Conservation (phyloP, 2,888 invertebrate species). For the Platycheirus albimanus region DNA sequence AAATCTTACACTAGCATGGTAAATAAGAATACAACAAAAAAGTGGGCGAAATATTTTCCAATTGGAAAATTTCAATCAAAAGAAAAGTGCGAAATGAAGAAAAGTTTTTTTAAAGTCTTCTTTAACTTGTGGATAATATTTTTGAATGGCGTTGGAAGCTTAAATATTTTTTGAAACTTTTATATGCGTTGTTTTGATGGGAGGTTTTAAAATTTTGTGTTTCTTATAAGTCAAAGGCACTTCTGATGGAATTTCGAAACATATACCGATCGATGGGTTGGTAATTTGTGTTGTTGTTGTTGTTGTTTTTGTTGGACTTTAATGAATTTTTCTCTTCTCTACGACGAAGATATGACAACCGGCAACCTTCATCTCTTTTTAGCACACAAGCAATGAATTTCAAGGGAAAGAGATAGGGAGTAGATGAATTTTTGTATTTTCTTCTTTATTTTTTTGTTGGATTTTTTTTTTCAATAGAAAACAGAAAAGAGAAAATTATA, state of each 20-base stretch:
- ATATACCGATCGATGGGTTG: slow-evolving; percentile 67
- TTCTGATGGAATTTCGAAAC: slow-evolving; percentile 64
- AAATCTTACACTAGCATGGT: slow-evolving; percentile 4
- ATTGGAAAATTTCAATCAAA: slow-evolving; percentile 19
- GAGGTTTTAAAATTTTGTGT: neutral
- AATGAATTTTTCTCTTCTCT: slow-evolving; percentile 32
- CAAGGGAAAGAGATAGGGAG: slow-evolving; percentile 70
- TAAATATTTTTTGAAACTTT: slow-evolving; percentile 12
- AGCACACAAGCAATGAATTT: slow-evolving; percentile 50
- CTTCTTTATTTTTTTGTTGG: slow-evolving; percentile 10
- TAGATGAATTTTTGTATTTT: slow-evolving; percentile 50
- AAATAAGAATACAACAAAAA: slow-evolving; percentile 27
- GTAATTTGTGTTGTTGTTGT: no score
- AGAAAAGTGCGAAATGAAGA: neutral
- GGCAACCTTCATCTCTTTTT: slow-evolving; percentile 73
- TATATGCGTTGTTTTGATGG: slow-evolving; percentile 10
- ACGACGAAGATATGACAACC: slow-evolving; percentile 46
- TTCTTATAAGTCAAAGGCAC: slow-evolving; percentile 9
- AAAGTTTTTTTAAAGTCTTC: slow-evolving; percentile 13
- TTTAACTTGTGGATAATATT: neutral
- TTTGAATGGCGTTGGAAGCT: slow-evolving; percentile 54
- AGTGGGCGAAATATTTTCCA: slow-evolving; percentile 46
- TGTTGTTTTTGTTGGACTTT: slow-evolving; percentile 46
- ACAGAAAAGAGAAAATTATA: slow-evolving; percentile 61
- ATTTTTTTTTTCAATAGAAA: slow-evolving; percentile 37